These are phyloP conservation scores for Physella acuta DNA, from an alignment of 1,140 invertebrate species.

Conservation along the genomic window DNA sequence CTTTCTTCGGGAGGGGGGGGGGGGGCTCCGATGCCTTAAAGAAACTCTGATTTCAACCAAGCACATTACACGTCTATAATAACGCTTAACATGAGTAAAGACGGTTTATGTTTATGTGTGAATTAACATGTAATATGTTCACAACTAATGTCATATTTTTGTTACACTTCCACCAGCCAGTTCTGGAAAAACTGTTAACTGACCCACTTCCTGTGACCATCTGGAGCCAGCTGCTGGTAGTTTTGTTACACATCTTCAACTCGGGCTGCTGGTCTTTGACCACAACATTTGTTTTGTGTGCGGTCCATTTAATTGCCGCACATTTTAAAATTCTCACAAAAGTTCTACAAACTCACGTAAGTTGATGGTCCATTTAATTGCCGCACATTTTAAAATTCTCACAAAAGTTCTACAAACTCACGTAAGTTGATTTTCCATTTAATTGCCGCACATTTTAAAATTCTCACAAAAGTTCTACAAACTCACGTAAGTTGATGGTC, in stretches of 20 bases:
- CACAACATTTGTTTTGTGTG: not conserved
- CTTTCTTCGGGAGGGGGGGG: no score
- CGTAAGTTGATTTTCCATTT: not conserved
- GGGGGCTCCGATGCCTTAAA: no score
- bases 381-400: not conserved
- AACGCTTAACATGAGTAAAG: no score
- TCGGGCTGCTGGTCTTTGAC: not conserved
- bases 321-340: not conserved
- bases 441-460: not conserved
- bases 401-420: not conserved
- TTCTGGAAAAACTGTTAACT: conserved; percentile 12
- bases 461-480: not conserved
- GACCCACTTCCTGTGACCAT: conserved; percentile 3
- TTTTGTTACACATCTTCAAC: conserved; percentile 13
- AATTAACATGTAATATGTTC: no score
- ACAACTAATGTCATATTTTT: no score
- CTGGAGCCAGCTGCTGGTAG: not conserved
- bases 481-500: not conserved
- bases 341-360: not conserved
- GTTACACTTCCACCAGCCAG: no score
- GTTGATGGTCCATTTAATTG: not conserved
- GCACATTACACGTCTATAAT: no score
- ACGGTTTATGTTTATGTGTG: no score
- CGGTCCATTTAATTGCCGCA: not conserved
- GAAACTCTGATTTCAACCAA: no score